Evolutionary conservation across 2,113 vertebrate species (phyloP).

Genomic region (Cinclus cinclus): DNA sequence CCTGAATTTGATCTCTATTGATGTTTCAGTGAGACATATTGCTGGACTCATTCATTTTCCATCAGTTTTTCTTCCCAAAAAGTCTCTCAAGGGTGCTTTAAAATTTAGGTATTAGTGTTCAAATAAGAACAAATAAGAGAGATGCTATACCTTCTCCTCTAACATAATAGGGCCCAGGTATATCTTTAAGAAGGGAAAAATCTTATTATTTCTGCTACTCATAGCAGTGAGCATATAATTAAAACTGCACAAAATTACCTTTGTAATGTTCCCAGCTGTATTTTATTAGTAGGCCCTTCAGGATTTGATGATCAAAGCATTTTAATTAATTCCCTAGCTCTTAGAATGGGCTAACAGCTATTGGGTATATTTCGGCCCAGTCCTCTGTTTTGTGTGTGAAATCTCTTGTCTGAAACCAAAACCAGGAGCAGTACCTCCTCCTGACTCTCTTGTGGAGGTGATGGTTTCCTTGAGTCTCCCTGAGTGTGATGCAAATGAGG

Average conservation of each 20-base stretch:
- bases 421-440: not conserved
- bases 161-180: not conserved
- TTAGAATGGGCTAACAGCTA: slow-evolving; percentile 4
- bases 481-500: not conserved
- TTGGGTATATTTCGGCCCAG: not conserved
- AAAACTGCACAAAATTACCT: slow-evolving; percentile 32
- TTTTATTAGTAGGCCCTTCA: slow-evolving; percentile 27
- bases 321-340: not conserved
- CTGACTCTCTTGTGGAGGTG: not conserved
- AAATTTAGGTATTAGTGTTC: not conserved
- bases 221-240: slow-evolving; percentile 37
- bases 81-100: not conserved
- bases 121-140: not conserved
- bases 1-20: not conserved
- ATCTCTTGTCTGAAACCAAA: slow-evolving; percentile 1
- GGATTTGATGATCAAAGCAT: slow-evolving; percentile 30
- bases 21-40: not conserved
- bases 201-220: not conserved
- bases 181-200: not conserved
- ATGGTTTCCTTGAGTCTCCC: not conserved
- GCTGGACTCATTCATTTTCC: not conserved
- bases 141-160: not conserved
- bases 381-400: not conserved
- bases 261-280: slow-evolving; percentile 2
- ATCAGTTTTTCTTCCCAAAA: not conserved